Evolutionary conservation across 2,797 vertebrate species (phyloP), one percentile per base, ranked within the genome.

Genomic region (Eulemur rubriventer): DNA sequence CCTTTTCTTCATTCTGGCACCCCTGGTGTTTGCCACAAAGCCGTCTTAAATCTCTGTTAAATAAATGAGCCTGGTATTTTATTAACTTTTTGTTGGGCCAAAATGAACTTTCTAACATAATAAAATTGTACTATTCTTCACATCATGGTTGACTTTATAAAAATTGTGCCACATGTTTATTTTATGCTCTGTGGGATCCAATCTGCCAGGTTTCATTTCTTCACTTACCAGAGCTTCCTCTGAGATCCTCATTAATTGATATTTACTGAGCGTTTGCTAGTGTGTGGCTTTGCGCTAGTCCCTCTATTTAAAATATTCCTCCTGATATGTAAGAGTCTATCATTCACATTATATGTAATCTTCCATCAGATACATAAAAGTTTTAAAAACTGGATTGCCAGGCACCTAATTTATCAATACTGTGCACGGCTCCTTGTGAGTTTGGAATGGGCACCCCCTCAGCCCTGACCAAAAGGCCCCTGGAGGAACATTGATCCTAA

Each of bases 401-500:
- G 70, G 16, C 28, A 17, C 69, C 79, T 76, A 81, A 28, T 92
- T 82, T 88, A 85, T 90, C 78, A 65, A 50, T 38, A 65, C 38
- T 20, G 0, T 52, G 63, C 12, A 17, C 0, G 22, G 7, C 0
- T 88, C 30, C 38, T 18, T 73, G 69, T 88, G 10, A 4, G 30
- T 94, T 94, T 89, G 78, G 90, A 73, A 84, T 70, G 14, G 93
- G 84, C 2, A 2, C 41, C 72, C 63, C 96, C 96, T 97, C 91
- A 70, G 94, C 96, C 95, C 93, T 92, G 93, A 94, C 30, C 3
- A 24, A n/a, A 95, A 94, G 89, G 2, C 92, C 88, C 72, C 4
- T 0, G 6, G 33, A 97, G 97, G 87, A 96, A 20, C 26, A 48
- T 59, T 96, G 92, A 96, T 97, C 90, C 17, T 97, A 87, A 97